Evolutionary conservation across 2,797 vertebrate genomes (phyloP).

Genomic region (Danio choprae): DNA sequence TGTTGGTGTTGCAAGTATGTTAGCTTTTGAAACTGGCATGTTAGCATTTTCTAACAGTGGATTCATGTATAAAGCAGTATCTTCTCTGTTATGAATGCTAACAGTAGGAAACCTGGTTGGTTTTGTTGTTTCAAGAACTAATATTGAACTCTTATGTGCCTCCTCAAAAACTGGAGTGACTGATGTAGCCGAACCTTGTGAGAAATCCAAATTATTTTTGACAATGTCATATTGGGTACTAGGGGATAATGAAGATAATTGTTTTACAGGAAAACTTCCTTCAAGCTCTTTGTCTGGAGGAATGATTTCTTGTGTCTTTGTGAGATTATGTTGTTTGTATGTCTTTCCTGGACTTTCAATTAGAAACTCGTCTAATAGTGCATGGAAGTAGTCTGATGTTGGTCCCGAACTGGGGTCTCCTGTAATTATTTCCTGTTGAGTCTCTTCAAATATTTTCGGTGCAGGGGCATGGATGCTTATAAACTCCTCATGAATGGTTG

Average conservation of each 20-base stretch:
- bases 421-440: constrained; percentile 35
- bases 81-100: constrained; percentile 49
- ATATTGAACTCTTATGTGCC: constrained; percentile 47
- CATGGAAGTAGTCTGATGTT: constrained; percentile 49
- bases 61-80: constrained; percentile 59
- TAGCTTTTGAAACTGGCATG: constrained; percentile 34
- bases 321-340: constrained; percentile 36
- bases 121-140: constrained; percentile 50
- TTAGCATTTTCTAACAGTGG: constrained; percentile 64
- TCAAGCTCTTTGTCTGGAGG: constrained; percentile 48
- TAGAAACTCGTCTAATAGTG: constrained; percentile 47
- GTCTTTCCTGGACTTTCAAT: constrained; percentile 52
- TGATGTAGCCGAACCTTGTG: constrained; percentile 15
- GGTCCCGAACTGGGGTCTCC: constrained; percentile 42
- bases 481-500: constrained; percentile 55
- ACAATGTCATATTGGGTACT: constrained; percentile 35
- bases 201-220: constrained; percentile 50
- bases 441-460: constrained; percentile 55
- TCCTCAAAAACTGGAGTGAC: constrained; percentile 13
- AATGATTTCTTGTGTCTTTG: constrained; percentile 13
- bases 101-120: constrained; percentile 51
- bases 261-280: constrained; percentile 39
- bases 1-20: constrained; percentile 55
- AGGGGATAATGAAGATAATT: constrained; percentile 49
- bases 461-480: constrained; percentile 54